Percentiles rank a stretch among this genome's conserved stretches.
phyloP scores from a whole-genome alignment of 2,113 vertebrate genomes.

The Grantiella picta region DNA sequence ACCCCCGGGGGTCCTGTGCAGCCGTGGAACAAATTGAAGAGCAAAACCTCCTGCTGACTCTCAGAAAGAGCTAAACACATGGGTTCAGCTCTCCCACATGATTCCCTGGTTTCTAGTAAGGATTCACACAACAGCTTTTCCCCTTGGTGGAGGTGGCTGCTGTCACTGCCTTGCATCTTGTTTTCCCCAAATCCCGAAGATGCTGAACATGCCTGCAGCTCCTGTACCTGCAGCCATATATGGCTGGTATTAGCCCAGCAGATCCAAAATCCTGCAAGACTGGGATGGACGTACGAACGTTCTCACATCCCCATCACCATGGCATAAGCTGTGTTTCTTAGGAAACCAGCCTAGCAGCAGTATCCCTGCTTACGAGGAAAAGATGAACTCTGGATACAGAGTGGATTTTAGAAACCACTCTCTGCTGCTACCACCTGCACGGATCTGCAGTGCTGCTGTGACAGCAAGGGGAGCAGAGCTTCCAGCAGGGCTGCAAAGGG shows the following conservation, averaged over 20 bases:
- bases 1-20: background rate
- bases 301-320: slow-evolving; percentile 19
- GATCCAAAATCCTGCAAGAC: background rate
- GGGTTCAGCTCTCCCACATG: background rate
- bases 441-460: background rate
- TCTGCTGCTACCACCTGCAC: background rate
- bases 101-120: background rate
- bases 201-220: background rate
- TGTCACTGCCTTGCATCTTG: background rate
- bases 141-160: background rate
- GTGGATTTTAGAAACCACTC: background rate
- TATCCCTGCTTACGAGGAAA: background rate
- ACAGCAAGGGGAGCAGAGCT: background rate
- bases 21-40: rapidly evolving
- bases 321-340: slow-evolving; percentile 52
- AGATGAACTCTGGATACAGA: background rate
- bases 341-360: slow-evolving; percentile 46
- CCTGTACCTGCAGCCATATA: background rate
- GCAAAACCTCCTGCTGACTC: background rate
- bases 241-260: background rate
- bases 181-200: background rate
- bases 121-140: background rate
- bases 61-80: background rate
- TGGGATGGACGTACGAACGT: background rate
- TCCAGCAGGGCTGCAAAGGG: background rate